Percentiles rank a stretch among this genome's conserved stretches.
These are phyloP conservation scores for Arctocebus calabarensis DNA, from an alignment of 2,797 vertebrate species.

Conservation along the genomic window DNA sequence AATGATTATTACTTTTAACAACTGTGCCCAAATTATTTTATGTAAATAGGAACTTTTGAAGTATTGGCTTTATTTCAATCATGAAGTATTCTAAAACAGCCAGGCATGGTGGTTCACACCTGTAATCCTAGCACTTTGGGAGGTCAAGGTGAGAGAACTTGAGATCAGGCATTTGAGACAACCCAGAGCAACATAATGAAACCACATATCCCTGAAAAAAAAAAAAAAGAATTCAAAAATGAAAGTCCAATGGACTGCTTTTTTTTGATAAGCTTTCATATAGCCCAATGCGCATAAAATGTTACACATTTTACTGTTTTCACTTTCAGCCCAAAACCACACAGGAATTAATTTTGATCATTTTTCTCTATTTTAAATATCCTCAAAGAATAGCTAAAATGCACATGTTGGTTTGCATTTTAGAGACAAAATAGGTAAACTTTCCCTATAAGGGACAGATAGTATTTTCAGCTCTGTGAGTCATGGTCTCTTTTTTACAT, in stretches of 20 bases:
- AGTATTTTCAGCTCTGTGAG: conserved; percentile 5
- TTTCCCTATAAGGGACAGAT: conserved; percentile 4
- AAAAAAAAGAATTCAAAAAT: background rate
- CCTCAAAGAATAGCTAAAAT: conserved; percentile 37
- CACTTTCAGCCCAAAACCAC: conserved; percentile 39
- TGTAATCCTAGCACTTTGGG: background rate
- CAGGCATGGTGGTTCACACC: background rate
- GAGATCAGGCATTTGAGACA: background rate
- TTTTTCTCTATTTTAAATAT: conserved; percentile 39
- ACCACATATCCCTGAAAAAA: background rate
- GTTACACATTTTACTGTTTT: background rate
- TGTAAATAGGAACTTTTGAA: conserved; percentile 30
- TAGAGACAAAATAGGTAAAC: conserved; percentile 38
- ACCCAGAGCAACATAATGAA: background rate
- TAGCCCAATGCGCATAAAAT: conserved; percentile 13
- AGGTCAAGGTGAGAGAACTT: background rate
- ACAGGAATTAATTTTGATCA: conserved; percentile 14
- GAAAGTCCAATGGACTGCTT: background rate
- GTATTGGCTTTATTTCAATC: conserved; percentile 23
- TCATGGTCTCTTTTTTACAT: background rate
- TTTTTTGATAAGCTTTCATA: conserved; percentile 38
- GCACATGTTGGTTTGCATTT: background rate
- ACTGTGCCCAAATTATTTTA: background rate
- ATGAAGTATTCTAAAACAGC: conserved; percentile 20
- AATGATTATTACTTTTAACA: conserved; percentile 41